Base-by-base conservation (phyloP, 2,797 vertebrate genomes). In the Threskiornis aethiopicus region DNA sequence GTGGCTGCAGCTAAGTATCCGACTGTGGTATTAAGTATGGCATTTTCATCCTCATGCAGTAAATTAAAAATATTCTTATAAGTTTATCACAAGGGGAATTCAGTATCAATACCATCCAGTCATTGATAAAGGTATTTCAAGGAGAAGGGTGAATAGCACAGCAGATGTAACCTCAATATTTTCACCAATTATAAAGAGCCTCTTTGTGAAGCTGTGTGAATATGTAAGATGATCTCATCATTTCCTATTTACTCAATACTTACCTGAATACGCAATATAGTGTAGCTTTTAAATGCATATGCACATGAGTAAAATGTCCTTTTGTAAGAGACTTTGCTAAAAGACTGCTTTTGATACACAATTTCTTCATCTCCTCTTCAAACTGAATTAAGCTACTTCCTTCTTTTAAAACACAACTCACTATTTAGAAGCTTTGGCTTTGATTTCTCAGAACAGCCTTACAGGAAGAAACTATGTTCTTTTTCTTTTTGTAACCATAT, bases 241-340 rank as follows among this genome's bases (percentile, higher is more conserved):
- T 98, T 98, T 98, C 97, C 98, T 98, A 98, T 97, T 98, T 98
- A 97, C 96, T 98, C 97, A 96, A 95, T 96, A 97, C 97, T 98
- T 97, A 98, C 98, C 98, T 98, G 98, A 98, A 98, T 98, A 87
- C 97, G 84, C 97, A 97, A 97, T 97, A 97, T 94, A 96, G 87
- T 96, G 97, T 96, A 89, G 97, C 97, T 97, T 98, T 98, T 97
- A 96, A 97, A 98, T 96, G 96, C 97, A 95, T 98, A 97, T 96
- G 96, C 97, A 96, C 96, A 94, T 67, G 92, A 80, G 96, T 96
- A 95, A 97, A 98, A 97, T 72, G 96, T 97, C 97, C 97, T 98
- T 98, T 98, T 98, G 97, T 98, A 97, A 93, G 94, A 91, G 91
- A 70, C 87, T 96, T 95, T 5, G 64, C 95, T 97, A 97, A 98